These are phyloP conservation scores for Thera obeliscata DNA, from an alignment of 2,888 invertebrate species.

Conservation along the genomic window DNA sequence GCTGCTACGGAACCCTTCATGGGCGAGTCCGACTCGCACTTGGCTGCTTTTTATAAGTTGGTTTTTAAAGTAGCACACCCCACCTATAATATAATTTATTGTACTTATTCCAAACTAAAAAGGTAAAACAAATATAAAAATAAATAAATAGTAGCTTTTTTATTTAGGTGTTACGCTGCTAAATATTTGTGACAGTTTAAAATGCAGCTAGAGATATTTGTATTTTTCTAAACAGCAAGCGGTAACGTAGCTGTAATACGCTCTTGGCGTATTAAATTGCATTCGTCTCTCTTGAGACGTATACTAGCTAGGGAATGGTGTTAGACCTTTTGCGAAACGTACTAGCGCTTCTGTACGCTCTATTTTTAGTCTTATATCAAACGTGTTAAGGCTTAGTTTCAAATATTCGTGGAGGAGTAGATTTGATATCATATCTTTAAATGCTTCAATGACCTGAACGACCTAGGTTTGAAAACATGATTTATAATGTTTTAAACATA, in stretches of 20 bases:
- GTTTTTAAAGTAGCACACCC: too few species aligned
- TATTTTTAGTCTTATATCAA: slow-evolving; percentile 3
- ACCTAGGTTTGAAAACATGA: too few species aligned
- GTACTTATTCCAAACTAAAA: too few species aligned
- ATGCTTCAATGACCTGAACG: not conserved
- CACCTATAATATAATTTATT: too few species aligned
- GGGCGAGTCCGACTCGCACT: too few species aligned
- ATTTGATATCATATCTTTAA: not conserved
- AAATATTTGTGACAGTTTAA: not conserved
- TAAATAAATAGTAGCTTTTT: too few species aligned
- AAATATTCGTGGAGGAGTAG: not conserved
- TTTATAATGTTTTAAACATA: too few species aligned
- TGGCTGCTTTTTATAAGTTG: too few species aligned
- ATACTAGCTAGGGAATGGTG: not conserved
- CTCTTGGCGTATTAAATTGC: slow-evolving; percentile 10
- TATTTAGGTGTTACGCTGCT: too few species aligned
- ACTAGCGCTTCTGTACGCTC: not conserved
- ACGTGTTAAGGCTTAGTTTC: not conserved
- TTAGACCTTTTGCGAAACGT: not conserved
- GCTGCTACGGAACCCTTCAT: too few species aligned
- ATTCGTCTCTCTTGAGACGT: slow-evolving; percentile 7
- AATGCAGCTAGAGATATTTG: not conserved
- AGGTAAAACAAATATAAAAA: too few species aligned
- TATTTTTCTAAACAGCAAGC: not conserved
- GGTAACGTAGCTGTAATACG: slow-evolving; percentile 9